A percentile compares a stretch with the other conserved stretches of the same genome.
phyloP scores from a whole-genome alignment of 2,113 vertebrate genomes.

The Pollimyrus isidori region DNA sequence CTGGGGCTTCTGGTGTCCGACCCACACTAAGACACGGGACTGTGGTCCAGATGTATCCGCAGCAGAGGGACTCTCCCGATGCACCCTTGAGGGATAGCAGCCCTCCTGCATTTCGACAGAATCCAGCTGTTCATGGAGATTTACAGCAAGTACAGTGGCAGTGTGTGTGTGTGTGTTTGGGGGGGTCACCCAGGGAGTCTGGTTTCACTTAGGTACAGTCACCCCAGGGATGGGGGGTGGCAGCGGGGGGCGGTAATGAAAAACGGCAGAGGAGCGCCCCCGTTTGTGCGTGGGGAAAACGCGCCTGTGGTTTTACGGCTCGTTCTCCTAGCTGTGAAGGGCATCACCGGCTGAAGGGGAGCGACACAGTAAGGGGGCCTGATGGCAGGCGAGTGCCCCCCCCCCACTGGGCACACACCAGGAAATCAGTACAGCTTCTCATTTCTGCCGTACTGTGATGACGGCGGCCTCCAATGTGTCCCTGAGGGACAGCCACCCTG shows the following conservation, averaged over 20 bases:
- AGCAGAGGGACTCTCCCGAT: neutral
- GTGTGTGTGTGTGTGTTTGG: neutral
- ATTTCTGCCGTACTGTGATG: neutral
- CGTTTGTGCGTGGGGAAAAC: neutral
- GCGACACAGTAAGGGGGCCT: neutral
- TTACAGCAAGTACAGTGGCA: neutral
- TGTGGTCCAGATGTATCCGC: neutral
- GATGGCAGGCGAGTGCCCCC: neutral
- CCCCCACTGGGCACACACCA: neutral
- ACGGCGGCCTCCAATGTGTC: neutral
- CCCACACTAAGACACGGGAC: neutral
- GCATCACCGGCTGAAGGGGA: neutral
- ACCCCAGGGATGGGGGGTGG: neutral
- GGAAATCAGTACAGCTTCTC: neutral
- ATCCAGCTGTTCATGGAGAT: neutral
- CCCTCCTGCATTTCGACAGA: neutral
- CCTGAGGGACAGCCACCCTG: neutral
- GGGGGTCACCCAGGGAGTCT: slow-evolving; percentile 3
- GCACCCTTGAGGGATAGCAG: neutral
- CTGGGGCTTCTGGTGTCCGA: neutral
- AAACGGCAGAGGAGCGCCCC: slow-evolving; percentile 25
- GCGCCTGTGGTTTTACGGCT: slow-evolving; percentile 24
- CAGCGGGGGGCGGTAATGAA: slow-evolving; percentile 13
- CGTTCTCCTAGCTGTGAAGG: slow-evolving; percentile 21
- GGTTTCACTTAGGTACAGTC: slow-evolving; percentile 22